Base-by-base conservation (phyloP, 2,797 vertebrate species). In the Pogonophryne albipinna region DNA sequence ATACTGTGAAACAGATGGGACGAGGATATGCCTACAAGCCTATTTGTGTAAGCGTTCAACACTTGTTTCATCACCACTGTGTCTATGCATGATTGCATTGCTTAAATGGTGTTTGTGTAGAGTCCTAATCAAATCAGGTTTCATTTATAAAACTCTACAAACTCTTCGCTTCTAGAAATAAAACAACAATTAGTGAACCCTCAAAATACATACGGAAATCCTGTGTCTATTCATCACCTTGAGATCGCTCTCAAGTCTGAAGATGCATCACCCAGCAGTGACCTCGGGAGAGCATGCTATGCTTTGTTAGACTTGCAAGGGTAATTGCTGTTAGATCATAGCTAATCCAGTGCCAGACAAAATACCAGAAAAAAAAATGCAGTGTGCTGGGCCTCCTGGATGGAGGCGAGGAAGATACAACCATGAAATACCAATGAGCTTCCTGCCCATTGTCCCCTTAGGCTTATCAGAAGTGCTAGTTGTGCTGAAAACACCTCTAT, bases 251-350 rank as follows among this genome's bases (percentile, higher is more conserved):
- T 75, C 72, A 27, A 42, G 52, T 79, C 46, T 34, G 52, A 78
- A 85, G 81, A 85, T 74, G 31, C 63, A 12, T 76, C 78, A 79
- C 80, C 89, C 45, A 52, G 20, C 44, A 34, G 38, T 82, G 82
- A 91, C 90, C 89, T 75, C 76, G 0, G 73, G 66, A 80, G 87
- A 91, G 82, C 85, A 78, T 41, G 75, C 59, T 85, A 76, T 73
- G 73, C 86, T 76, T 73, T 86, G 84, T 87, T 89, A 87, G 80
- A 86, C 82, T 87, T 76, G 74, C 76, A 66, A 80, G 89, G 88
- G 84, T 93, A 94, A 94, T 93, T 93, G 92, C 85, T 85, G 76
- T 81, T 85, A 87, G 89, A 93, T 94, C 88, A 89, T 78, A 92
- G 91, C 83, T 88, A 91, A 93, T 92, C 86, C 89, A 84, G 74